Evolutionary conservation across 2,888 invertebrate species (phyloP).

Genomic region (Cryptus armator): DNA sequence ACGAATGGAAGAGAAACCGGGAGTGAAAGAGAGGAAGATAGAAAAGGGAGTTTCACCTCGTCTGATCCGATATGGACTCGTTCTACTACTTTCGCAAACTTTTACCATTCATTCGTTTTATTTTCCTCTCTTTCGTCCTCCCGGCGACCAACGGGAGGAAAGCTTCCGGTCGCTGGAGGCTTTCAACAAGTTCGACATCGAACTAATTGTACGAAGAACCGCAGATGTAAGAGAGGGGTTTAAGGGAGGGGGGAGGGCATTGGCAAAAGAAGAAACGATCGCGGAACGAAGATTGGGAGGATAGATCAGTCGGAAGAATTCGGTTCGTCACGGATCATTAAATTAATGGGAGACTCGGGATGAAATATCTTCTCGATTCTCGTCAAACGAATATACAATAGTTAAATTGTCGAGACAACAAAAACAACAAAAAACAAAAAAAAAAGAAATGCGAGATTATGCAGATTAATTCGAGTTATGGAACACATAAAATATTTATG

Average conservation of each 20-base stretch:
- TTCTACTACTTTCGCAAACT: slow-evolving; percentile 56
- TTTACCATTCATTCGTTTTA: slow-evolving; percentile 58
- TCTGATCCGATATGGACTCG: slow-evolving; percentile 61
- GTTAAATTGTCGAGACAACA: background rate
- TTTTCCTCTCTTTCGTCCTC: slow-evolving; percentile 54
- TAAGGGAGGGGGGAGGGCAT: background rate
- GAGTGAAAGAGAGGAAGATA: slow-evolving; percentile 67
- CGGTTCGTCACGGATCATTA: slow-evolving; percentile 58
- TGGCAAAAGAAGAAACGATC: slow-evolving; percentile 11
- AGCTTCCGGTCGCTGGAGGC: slow-evolving; percentile 19
- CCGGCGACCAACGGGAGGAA: background rate
- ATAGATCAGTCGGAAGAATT: slow-evolving; percentile 55
- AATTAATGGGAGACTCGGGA: slow-evolving; percentile 44
- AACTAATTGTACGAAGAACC: slow-evolving; percentile 61
- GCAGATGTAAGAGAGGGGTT: background rate
- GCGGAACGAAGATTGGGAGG: slow-evolving; percentile 22
- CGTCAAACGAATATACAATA: slow-evolving; percentile 15
- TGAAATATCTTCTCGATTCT: slow-evolving; percentile 8
- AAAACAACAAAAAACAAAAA: background rate
- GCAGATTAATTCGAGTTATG: slow-evolving; percentile 7
- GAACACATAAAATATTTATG: slow-evolving; percentile 9
- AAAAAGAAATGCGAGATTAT: slow-evolving; percentile 5
- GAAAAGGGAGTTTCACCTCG: slow-evolving; percentile 17
- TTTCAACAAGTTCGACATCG: slow-evolving; percentile 63
- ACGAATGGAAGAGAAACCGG: slow-evolving; percentile 48